Conservation (phyloP, 2,888 invertebrate species). For the Exocentrus adspersus region DNA sequence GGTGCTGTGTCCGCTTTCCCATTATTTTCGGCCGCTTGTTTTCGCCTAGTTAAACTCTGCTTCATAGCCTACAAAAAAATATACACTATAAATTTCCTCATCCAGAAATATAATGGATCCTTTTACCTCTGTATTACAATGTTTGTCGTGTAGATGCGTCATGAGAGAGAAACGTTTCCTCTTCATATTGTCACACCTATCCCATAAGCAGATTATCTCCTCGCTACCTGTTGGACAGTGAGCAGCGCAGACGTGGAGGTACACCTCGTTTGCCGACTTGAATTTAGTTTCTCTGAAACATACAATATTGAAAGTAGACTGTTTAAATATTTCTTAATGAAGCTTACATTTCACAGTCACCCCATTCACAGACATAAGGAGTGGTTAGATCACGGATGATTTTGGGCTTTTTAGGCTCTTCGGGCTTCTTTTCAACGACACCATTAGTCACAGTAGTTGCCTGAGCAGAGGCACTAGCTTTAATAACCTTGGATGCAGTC, state of each 20-base stretch:
- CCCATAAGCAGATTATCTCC: constrained; percentile 91
- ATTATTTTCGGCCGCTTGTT: constrained; percentile 68
- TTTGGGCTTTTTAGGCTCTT: constrained; percentile 57
- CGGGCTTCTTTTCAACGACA: constrained; percentile 43
- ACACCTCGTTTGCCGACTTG: constrained; percentile 80
- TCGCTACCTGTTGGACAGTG: constrained; percentile 80
- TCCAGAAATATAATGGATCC: too few relatives aligned
- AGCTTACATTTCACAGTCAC: constrained; percentile 80
- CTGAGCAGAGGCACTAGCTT: constrained; percentile 47
- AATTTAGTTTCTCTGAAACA: constrained; percentile 70
- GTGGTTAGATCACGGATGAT: constrained; percentile 60
- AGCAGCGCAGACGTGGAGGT: constrained; percentile 84
- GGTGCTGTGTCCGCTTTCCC: constrained; percentile 67
- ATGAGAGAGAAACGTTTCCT: constrained; percentile 93
- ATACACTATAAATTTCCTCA: not conserved
- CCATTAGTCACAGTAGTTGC: constrained; percentile 40
- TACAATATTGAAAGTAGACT: too few relatives aligned
- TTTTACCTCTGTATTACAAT: constrained; percentile 83
- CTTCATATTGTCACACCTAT: constrained; percentile 88
- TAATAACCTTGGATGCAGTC: constrained; percentile 45
- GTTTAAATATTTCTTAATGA: too few relatives aligned
- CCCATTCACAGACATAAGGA: constrained; percentile 91
- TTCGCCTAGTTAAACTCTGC: constrained; percentile 73
- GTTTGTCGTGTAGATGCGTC: constrained; percentile 96
- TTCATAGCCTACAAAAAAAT: constrained; percentile 65